Evolutionary conservation across 1,140 invertebrate genomes (phyloP), one percentile per base, ranked within the genome.

Genomic region (Drosophila bocki): DNA sequence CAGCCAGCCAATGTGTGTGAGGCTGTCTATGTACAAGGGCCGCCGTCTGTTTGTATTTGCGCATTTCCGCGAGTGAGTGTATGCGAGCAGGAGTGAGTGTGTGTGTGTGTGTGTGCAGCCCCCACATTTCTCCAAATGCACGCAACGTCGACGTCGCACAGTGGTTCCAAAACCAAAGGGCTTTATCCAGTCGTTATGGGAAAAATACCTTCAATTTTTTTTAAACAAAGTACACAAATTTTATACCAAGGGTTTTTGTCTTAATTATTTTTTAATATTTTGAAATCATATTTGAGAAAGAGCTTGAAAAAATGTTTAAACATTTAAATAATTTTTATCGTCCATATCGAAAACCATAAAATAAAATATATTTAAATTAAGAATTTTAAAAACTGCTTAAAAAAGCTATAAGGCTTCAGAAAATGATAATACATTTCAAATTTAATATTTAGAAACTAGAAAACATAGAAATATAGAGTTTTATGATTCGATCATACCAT

Each of bases 81-180:
- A 68, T 53, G 35, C 54, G 35, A 57, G 63, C 62, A 48, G 58
- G 26, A 37, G 54, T 53, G 54, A 48, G 71, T 62, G 63, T 44
- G 32, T 44, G 39, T 54, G 45, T 48, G 54, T 35, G 37, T 35
- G 61, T 75, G 72, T 69, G 79, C 84, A 88, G 84, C 84, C 84
- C 84, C 84, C 85, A 86, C 80, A 81, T 88, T 88, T 88, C 84
- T 90, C 84, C 84, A 88, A 88, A 72, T 88, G 84, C 84, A 88
- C 64, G 67, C 85, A 75, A 63, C 80, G 84, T 58, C 51, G 57
- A 60, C 79, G 57, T 11, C 54, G 53, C 72, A 33, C 68, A 78
- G 82, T 72, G 69, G 48, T n/a, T 1, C 17, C 7, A n/a, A 71
- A 22, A 35, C 9, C 8, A 15, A 33, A 15, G 6, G 35, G n/a